Percentiles rank a stretch among this genome's conserved stretches.
Conservation (phyloP, 2,888 invertebrate genomes). For the Chloroclysta siterata region DNA sequence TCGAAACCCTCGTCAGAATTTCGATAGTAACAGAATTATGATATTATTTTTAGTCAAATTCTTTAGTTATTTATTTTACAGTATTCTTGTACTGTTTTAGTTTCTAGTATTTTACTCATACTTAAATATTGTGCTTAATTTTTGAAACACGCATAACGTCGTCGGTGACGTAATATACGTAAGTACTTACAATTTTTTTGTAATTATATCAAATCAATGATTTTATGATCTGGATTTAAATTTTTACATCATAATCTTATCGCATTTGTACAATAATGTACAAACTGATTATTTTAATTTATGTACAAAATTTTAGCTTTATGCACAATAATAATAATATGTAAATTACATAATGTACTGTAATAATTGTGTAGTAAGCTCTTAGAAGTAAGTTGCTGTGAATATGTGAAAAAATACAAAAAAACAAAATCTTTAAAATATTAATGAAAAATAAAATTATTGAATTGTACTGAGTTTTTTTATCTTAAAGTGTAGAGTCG, state of each 20-base stretch:
- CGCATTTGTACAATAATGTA: slow-evolving; percentile 4
- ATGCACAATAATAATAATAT: slow-evolving; percentile 40
- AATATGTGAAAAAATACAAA: slow-evolving; percentile 56
- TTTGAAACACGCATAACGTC: slow-evolving; percentile 21
- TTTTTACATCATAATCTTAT: slow-evolving; percentile 7
- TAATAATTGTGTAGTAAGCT: slow-evolving; percentile 36
- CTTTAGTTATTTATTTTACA: slow-evolving; percentile 57
- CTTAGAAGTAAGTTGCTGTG: slow-evolving; percentile 62
- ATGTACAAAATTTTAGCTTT: slow-evolving; percentile 18
- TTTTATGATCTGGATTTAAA: slow-evolving; percentile 11
- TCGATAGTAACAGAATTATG: slow-evolving; percentile 26
- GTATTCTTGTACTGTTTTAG: slow-evolving; percentile 52
- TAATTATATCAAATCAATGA: slow-evolving; percentile 6
- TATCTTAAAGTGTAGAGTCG: slow-evolving; percentile 1
- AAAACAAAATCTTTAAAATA: slow-evolving; percentile 49
- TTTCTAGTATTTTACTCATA: slow-evolving; percentile 34
- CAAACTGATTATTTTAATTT: slow-evolving; percentile 7
- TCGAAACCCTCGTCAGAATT: slow-evolving; percentile 22
- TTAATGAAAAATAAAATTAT: slow-evolving; percentile 56
- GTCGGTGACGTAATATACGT: slow-evolving; percentile 5
- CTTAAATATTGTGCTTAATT: slow-evolving; percentile 33
- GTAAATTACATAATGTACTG: slow-evolving; percentile 39
- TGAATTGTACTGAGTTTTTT: slow-evolving; percentile 37
- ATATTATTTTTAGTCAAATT: slow-evolving; percentile 48
- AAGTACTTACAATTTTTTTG: neutral